Percentiles rank a stretch among this genome's conserved stretches.
These are phyloP conservation scores for Eidolon helvum DNA, from an alignment of 2,113 vertebrate genomes.

Conservation along the genomic window DNA sequence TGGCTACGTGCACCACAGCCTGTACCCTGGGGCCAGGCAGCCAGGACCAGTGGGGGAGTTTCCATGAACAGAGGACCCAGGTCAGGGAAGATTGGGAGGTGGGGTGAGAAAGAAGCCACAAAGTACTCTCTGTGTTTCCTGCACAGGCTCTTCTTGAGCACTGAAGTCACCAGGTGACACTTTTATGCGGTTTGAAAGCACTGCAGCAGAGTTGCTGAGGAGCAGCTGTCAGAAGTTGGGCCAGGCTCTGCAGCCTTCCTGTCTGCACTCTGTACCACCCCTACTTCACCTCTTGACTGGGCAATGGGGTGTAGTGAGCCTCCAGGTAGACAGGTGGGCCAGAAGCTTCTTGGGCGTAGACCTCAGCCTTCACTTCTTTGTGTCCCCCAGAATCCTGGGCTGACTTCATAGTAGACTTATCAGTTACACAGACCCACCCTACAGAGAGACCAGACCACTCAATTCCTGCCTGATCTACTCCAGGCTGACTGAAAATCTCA, in stretches of 20 bases:
- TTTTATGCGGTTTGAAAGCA: slow-evolving; percentile 14
- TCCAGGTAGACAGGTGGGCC: background rate
- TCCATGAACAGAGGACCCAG: slow-evolving; percentile 55
- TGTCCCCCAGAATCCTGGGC: background rate
- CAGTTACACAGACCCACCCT: background rate
- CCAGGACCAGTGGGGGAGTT: slow-evolving; percentile 59
- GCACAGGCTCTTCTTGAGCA: background rate
- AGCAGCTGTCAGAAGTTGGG: background rate
- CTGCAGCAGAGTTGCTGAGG: background rate
- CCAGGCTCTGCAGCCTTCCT: background rate
- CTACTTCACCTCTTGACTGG: background rate
- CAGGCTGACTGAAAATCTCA: background rate
- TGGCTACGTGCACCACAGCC: background rate
- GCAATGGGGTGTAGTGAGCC: background rate
- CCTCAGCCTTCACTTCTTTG: background rate
- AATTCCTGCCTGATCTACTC: background rate
- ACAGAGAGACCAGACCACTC: background rate
- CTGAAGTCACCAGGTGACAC: background rate
- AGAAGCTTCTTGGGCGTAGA: background rate
- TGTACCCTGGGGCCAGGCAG: background rate
- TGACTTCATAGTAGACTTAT: background rate
- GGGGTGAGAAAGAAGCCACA: slow-evolving; percentile 37
- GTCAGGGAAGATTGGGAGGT: background rate
- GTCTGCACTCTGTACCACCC: background rate
- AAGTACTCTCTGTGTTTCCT: slow-evolving; percentile 57